phyloP scores from a whole-genome alignment of 35 echinoderm and acorn worm species.

The Lytechinus pictus region DNA sequence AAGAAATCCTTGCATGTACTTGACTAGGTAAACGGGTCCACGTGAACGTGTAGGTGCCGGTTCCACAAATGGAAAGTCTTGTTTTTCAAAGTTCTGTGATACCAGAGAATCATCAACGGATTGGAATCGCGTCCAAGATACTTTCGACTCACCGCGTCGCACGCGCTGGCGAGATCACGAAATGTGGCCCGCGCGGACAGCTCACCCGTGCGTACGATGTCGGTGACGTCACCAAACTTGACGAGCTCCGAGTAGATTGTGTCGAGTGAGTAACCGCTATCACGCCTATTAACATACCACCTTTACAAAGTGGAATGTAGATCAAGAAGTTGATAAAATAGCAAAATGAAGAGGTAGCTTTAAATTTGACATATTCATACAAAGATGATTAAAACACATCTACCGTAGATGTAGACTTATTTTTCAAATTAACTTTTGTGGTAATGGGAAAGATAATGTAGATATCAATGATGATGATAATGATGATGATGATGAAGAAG shows the following conservation, averaged over 20 bases:
- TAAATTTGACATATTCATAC: no score
- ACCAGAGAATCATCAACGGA: constrained; percentile 56
- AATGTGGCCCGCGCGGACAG: constrained; percentile 43
- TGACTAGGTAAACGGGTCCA: constrained; percentile 42
- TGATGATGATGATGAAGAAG: no score
- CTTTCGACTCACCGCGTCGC: constrained; percentile 1
- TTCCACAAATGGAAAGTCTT: constrained; percentile 54
- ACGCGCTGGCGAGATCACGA: constrained; percentile 23
- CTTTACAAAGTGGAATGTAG: neutral
- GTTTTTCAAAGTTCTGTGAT: constrained; percentile 55
- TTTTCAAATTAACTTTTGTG: neutral
- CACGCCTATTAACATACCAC: constrained; percentile 42
- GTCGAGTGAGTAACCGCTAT: constrained; percentile 30
- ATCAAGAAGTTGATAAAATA: neutral
- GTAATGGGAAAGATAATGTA: no score
- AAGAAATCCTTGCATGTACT: no score
- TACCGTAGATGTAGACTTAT: neutral
- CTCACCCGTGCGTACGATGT: constrained; percentile 14
- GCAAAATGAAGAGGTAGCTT: no score
- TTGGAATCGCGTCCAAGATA: constrained; percentile 34
- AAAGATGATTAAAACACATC: neutral
- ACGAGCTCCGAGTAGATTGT: constrained; percentile 8
- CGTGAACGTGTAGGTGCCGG: constrained; percentile 51
- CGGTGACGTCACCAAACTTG: constrained; percentile 37
- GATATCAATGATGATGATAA: no score